Conservation (phyloP, 2,888 invertebrate genomes). For the Parelbella ahira region DNA sequence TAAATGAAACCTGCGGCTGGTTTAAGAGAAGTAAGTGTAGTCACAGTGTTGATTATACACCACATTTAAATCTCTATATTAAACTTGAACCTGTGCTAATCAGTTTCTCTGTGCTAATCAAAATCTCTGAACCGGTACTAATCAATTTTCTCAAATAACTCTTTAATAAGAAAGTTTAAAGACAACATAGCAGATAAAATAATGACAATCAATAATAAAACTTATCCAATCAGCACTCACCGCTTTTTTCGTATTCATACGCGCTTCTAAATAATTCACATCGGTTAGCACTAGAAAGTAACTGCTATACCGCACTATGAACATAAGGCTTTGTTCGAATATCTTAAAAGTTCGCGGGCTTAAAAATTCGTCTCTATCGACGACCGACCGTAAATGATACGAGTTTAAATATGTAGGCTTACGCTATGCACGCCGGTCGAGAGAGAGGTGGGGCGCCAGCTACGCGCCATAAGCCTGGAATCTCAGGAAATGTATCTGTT, state of each 20-base stretch:
- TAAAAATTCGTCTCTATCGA: constrained; percentile 49
- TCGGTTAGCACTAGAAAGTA: constrained; percentile 29
- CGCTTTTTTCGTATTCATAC: constrained; percentile 26
- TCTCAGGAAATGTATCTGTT: constrained; percentile 64
- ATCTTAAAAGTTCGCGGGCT: constrained; percentile 19
- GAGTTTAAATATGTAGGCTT: constrained; percentile 68
- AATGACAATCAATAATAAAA: constrained; percentile 1
- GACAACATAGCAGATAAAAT: no score
- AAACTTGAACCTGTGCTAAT: no score
- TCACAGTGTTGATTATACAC: no score
- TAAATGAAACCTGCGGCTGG: constrained; percentile 2
- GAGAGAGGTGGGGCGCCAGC: constrained; percentile 51
- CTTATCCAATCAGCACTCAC: constrained; percentile 29
- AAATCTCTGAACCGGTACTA: no score
- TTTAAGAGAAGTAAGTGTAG: no score
- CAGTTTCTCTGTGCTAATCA: no score
- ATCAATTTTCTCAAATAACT: no score
- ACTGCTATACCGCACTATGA: constrained; percentile 29
- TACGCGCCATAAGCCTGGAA: constrained; percentile 45
- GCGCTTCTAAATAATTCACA: constrained; percentile 30
- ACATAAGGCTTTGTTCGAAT: constrained; percentile 30
- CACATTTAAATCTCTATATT: not conserved
- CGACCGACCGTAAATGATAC: constrained; percentile 59
- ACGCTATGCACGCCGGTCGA: constrained; percentile 39
- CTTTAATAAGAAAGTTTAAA: no score